Evolutionary conservation across 2,888 invertebrate genomes (phyloP), one percentile per base, ranked within the genome.

Genomic region (Flexamia atlantica): DNA sequence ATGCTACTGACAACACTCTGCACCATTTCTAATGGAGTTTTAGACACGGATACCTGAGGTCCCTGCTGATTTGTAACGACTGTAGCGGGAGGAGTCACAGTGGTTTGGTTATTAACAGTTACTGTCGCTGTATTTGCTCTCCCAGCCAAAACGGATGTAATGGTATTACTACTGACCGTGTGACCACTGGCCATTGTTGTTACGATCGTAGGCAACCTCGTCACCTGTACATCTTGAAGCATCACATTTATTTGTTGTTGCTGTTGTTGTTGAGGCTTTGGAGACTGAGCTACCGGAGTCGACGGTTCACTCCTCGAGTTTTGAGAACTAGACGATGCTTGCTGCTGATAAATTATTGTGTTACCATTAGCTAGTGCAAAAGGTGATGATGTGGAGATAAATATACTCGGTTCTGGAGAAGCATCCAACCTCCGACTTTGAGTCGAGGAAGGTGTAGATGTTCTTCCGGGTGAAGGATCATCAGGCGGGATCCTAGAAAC

Each of bases 111-210:
- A 23, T 84, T 83, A 1, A 95, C 93, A 0, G 95, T 94, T 0
- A 96, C 95, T 0, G 96, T 95, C 0, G 94, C 94, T 0, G 95
- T 96, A 87, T 94, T 94, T 0, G 95, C 93, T 89, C 94, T 92
- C 2, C 95, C 95, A 1, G 95, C 95, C 85, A 95, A 89, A 0
- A 96, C 96, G 0, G 95, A 95, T 0, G 96, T 97, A 25, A 96
- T 95, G 0, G 96, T 96, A 89, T 96, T 96, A 87, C 96, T 93
- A 46, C 95, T 95, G 1, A 94, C 94, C 0, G 95, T 95, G 89
- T 95, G 94, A 10, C 95, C 94, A 88, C 95, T 95, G 0, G 95
- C 95, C 92, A 93, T 93, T 0, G 93, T 93, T 0, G 93, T 93
- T 17, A 93, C 92, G 17, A 92, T 88, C 17, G 91, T 90, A 0